Base-by-base conservation (phyloP, 2,113 vertebrate genomes). In the Raja brachyura region DNA sequence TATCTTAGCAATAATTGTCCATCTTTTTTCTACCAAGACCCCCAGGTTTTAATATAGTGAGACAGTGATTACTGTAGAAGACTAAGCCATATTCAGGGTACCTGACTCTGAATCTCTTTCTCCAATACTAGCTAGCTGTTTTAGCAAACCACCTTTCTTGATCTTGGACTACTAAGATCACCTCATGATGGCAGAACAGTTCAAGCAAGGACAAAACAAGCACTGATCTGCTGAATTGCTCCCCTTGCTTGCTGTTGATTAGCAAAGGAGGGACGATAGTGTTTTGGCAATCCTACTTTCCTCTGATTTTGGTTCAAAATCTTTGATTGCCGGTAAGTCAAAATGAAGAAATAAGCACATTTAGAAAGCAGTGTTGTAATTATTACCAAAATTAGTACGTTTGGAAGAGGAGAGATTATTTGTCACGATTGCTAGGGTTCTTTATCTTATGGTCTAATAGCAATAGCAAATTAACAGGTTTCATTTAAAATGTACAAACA, bases 71-170 rank as follows among this genome's bases (percentile, higher is more conserved):
- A 31, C 59, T 86, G 25, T 63, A 16, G 25, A 86, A 31, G 83
- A 4, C 0, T 9, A 25, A 14, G 54, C 11, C 14, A 31, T 88
- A 63, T 18, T 63, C 83, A 88, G 59, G 14, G 5, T 14, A 14
- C 10, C 56, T n/a, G 56, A n/a, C 11, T 63, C n/a, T 66, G 13
- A 66, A 61, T 86, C 56, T 88, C 59, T 66, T 88, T 66, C 22
- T 25, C 6, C 31, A 13, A n/a, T 10, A 59, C 10, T 25, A 8
- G 11, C 10, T 25, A 8, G 11, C 14, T 39, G 33, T 78, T 83
- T 83, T 54, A 85, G 54, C 25, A 85, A 85, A 88, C 28, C 83
- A 31, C 28, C n/a, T 63, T 86, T 75, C 74, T 75, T 75, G 74
- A 28, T 75, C 7, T 61, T 63, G 18, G 59, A 63, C 83, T 61